phyloP scores from a whole-genome alignment of 1,140 invertebrate genomes.

The Drosophila kikkawai region DNA sequence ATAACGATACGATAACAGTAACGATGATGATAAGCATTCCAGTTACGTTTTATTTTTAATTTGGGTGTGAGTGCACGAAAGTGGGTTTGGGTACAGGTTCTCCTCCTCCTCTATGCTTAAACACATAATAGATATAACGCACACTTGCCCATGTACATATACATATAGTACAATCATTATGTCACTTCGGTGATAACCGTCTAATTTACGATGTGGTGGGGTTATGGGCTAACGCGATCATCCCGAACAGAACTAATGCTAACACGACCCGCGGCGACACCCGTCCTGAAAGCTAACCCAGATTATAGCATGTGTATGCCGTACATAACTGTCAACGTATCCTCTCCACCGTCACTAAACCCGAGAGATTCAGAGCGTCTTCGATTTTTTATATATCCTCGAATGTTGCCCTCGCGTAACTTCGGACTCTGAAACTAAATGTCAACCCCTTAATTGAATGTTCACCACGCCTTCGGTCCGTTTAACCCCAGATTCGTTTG shows the following conservation, averaged over 20 bases:
- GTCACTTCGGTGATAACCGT: conserved; percentile 11
- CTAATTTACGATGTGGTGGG: conserved; percentile 34
- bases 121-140: conserved; percentile 6
- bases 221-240: conserved; percentile 19
- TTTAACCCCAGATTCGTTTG: conserved; percentile 8
- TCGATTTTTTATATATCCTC: conserved; percentile 10
- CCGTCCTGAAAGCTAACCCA: conserved; percentile 44
- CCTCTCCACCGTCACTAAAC: conserved; percentile 53
- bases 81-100: conserved; percentile 5
- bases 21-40: conserved; percentile 41
- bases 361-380: conserved; percentile 20
- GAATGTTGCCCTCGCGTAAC: conserved; percentile 8
- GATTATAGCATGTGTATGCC: conserved; percentile 68
- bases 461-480: conserved; percentile 6
- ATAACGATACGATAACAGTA: conserved; percentile 64
- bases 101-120: conserved; percentile 1
- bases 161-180: conserved; percentile 9
- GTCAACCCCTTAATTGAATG: conserved; percentile 49
- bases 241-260: conserved; percentile 40
- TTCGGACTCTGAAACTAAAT: conserved; percentile 6
- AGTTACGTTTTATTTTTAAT: conserved; percentile 24
- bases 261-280: conserved; percentile 23
- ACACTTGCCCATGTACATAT: conserved; percentile 7
- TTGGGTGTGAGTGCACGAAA: conserved; percentile 39
- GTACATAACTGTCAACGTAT: conserved; percentile 56